A percentile compares a stretch with the other conserved stretches of the same genome.
Evolutionary conservation across 2,888 invertebrate genomes (phyloP).

Genomic region (Eustalomyia histrio): DNA sequence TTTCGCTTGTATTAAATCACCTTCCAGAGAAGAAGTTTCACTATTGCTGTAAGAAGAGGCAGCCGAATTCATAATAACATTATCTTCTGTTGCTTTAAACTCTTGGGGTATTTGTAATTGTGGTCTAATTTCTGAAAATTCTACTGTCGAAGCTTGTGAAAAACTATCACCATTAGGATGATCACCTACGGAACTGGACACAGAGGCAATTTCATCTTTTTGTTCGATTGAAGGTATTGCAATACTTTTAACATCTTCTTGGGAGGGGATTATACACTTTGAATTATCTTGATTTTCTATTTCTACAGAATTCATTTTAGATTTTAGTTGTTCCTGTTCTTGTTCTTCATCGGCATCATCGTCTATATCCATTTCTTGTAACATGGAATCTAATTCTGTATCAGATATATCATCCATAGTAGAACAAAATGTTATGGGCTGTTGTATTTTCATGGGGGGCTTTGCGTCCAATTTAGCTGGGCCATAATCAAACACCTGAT

Average conservation of each 20-base stretch:
- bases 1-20: slow-evolving; percentile 53
- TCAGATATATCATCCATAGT: slow-evolving; percentile 80
- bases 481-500: background rate
- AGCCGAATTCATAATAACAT: slow-evolving; percentile 57
- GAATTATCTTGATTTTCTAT: background rate
- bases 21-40: slow-evolving; percentile 68
- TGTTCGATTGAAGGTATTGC: background rate
- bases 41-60: slow-evolving; percentile 73
- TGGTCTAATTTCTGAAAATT: slow-evolving; percentile 75
- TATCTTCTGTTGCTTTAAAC: slow-evolving; percentile 47
- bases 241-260: background rate
- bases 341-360: slow-evolving; percentile 66
- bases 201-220: slow-evolving; percentile 68
- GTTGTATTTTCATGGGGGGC: slow-evolving; percentile 52
- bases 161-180: slow-evolving; percentile 77
- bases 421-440: slow-evolving; percentile 78
- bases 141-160: slow-evolving; percentile 79
- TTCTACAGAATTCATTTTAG: slow-evolving; percentile 19
- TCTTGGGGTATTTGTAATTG: slow-evolving; percentile 46
- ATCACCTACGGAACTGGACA: slow-evolving; percentile 67
- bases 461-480: slow-evolving; percentile 12
- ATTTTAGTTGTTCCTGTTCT: slow-evolving; percentile 19
- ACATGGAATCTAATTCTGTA: slow-evolving; percentile 79
- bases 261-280: background rate
- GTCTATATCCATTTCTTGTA: slow-evolving; percentile 79